Conservation (phyloP, 1,140 invertebrate genomes). For the Coenobita brevimanus region DNA sequence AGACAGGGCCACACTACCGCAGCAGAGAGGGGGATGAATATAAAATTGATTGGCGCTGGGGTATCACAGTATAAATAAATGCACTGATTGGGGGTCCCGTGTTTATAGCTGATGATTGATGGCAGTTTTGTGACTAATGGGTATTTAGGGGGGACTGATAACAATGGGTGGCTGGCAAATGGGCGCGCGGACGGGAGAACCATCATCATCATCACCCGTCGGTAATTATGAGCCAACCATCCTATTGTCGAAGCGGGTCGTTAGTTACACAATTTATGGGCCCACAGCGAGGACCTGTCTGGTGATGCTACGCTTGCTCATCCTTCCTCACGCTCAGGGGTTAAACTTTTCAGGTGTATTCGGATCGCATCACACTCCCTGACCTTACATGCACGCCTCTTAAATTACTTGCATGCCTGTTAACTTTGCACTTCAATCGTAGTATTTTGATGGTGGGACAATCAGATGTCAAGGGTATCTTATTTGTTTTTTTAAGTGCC, state of each 20-base stretch:
- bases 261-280: constrained; percentile 36
- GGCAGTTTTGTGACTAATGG: constrained; percentile 45
- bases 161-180: neutral
- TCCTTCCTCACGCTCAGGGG: too few relatives aligned
- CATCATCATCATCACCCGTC: neutral
- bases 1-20: neutral
- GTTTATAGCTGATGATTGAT: constrained; percentile 43
- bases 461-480: too few relatives aligned
- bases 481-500: too few relatives aligned
- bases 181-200: neutral
- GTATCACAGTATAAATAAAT: constrained; percentile 14
- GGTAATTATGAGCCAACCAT: constrained; percentile 34
- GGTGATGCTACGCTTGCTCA: too few relatives aligned
- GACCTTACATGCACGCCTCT: too few relatives aligned
- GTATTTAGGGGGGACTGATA: constrained; percentile 32
- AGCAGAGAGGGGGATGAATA: constrained; percentile 22
- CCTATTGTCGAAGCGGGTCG: constrained; percentile 15
- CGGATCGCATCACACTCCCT: too few relatives aligned
- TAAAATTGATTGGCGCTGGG: constrained; percentile 37
- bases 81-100: constrained; percentile 29
- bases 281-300: constrained; percentile 5
- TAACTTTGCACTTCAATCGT: too few relatives aligned
- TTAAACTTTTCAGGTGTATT: too few relatives aligned
- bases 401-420: too few relatives aligned
- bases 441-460: too few relatives aligned